Evolutionary conservation across 2,797 vertebrate species (phyloP), one percentile per base, ranked within the genome.

Genomic region (Rhinichthys osculus): DNA sequence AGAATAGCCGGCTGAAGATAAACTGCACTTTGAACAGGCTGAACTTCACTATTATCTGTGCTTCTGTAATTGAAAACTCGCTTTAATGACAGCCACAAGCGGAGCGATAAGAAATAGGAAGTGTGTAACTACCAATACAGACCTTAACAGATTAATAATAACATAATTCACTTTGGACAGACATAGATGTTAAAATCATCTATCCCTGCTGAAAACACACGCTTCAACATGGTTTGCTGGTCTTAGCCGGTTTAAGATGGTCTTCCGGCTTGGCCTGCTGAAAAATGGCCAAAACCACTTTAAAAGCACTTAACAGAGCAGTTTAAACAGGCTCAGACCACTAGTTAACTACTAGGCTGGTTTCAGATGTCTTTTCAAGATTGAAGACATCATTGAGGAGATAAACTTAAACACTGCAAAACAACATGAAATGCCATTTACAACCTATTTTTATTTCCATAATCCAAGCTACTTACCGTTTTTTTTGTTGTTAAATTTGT

Each of bases 11-110:
- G 14, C 23, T 27, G 30, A 40, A 50, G 82, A 83, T 83, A 83
- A 66, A 76, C 21, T 64, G 16, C 44, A 8, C 44, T 76, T 59
- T 40, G 17, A 83, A 76, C 8, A 19, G 9, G 17, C 59, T 67
- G 72, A 84, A 54, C 14, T 52, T 40, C 44, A 83, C 59, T 21
- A 7, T 40, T 67, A 76, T 77, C 72, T 67, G 33, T 3, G 35
- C 21, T 77, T 77, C 71, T 54, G 16, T 84, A 84, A 77, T 84
- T 84, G 72, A 77, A 84, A 67, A 40, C 62, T 40, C 3, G 0
- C 4, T 66, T 33, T 40, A 77, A 50, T 19, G 42, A 54, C 23
- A 40, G 59, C n/a, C 23, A 23, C 6, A 13, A 52, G 72, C 23
- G 1, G 23, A 54, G 59, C 38, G 38, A 77, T 77, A 77, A 84